phyloP scores from a whole-genome alignment of 2,797 vertebrate species.

The Tapera naevia region DNA sequence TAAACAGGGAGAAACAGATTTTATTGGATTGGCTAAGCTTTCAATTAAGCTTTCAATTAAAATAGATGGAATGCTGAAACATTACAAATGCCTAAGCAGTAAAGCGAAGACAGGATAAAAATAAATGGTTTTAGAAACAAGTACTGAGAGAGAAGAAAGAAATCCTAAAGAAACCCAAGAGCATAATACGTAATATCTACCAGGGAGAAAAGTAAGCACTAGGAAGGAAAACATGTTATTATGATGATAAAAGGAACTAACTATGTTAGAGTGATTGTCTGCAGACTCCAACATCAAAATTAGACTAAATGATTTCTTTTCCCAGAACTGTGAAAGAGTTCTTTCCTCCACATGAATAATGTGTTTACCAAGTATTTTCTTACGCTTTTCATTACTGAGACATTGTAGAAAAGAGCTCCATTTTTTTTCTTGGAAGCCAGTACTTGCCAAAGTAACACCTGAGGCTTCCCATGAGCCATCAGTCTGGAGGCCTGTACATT shows the following conservation, averaged over 20 bases:
- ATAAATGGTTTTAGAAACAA: slow-evolving; percentile 21
- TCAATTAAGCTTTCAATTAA: slow-evolving; percentile 27
- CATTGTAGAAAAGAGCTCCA: neutral
- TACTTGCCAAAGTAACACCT: neutral
- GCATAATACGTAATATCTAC: neutral
- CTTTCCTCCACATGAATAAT: slow-evolving; percentile 1
- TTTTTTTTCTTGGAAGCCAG: neutral
- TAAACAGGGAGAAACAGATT: neutral
- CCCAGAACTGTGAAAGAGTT: slow-evolving; percentile 4
- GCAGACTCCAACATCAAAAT: slow-evolving; percentile 22
- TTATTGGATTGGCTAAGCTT: slow-evolving; percentile 23
- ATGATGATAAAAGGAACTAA: neutral
- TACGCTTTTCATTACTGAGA: neutral
- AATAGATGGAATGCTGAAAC: slow-evolving; percentile 23
- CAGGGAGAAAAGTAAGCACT: slow-evolving; percentile 13
- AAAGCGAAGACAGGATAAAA: slow-evolving; percentile 33
- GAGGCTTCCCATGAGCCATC: neutral
- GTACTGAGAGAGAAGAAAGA: neutral
- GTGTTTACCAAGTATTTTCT: slow-evolving; percentile 22
- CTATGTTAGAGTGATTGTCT: slow-evolving; percentile 7
- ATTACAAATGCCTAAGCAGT: slow-evolving; percentile 25
- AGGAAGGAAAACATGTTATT: slow-evolving; percentile 24
- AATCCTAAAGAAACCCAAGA: neutral
- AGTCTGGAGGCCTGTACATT: neutral
- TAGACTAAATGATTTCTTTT: slow-evolving; percentile 35